Evolutionary conservation across 1,140 invertebrate species (phyloP).

Genomic region (Sinonovacula constricta): DNA sequence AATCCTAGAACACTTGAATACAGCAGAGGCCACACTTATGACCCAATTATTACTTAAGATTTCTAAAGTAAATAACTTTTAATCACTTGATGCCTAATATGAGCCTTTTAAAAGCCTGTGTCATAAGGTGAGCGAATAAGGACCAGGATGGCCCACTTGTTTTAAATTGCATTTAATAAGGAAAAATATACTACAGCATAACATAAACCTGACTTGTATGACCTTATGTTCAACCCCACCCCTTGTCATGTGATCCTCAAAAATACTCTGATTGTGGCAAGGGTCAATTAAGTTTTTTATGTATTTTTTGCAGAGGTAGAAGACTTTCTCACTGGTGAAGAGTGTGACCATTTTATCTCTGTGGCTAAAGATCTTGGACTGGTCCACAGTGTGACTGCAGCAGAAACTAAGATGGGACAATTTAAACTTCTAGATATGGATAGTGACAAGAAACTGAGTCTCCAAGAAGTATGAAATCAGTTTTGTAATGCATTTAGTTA

Average conservation of each 20-base stretch:
- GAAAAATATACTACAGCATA: not conserved
- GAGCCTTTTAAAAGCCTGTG: no score
- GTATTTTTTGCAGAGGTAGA: slow-evolving; percentile 46
- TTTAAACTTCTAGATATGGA: slow-evolving; percentile 49
- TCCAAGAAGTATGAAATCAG: slow-evolving; percentile 49
- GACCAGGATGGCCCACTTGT: no score
- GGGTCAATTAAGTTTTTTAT: not conserved
- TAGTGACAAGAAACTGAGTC: slow-evolving; percentile 26
- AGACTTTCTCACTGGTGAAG: slow-evolving; percentile 44
- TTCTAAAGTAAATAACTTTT: no score
- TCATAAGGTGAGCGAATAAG: no score
- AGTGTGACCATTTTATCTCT: slow-evolving; percentile 53
- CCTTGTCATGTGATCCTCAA: not conserved
- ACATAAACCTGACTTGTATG: not conserved
- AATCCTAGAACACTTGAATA: no score
- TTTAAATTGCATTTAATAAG: not conserved
- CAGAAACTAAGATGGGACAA: not conserved
- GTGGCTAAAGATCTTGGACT: slow-evolving; percentile 50
- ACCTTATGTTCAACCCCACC: not conserved
- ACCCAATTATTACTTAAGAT: no score
- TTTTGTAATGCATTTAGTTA: not conserved
- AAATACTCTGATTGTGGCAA: not conserved
- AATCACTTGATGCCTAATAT: no score
- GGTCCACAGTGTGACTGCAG: slow-evolving; percentile 33
- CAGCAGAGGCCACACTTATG: no score